Conservation (phyloP, 2,113 vertebrate genomes). For the Brachionichthys hirsutus region DNA sequence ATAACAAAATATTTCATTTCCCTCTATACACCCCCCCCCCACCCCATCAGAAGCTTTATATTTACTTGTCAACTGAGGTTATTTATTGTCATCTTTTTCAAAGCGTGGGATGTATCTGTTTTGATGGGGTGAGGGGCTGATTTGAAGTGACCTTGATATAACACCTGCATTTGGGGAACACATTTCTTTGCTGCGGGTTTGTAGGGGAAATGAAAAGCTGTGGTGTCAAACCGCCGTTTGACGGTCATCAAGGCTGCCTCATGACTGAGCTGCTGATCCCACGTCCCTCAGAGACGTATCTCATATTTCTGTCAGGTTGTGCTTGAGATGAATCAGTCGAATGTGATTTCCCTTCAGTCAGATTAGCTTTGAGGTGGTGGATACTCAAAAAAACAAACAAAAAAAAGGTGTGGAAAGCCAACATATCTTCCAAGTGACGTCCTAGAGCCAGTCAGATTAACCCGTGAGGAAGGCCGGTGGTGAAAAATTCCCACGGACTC, state of each 20-base stretch:
- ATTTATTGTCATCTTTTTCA: slow-evolving; percentile 60
- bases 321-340: slow-evolving; percentile 5
- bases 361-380: slow-evolving; percentile 20
- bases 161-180: slow-evolving; percentile 35
- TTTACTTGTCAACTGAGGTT: slow-evolving; percentile 48
- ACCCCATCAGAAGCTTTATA: slow-evolving; percentile 51
- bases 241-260: slow-evolving; percentile 35
- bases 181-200: slow-evolving; percentile 26
- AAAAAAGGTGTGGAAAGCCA: neutral
- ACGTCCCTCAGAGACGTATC: slow-evolving; percentile 42
- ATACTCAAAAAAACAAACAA: neutral
- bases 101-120: slow-evolving; percentile 34
- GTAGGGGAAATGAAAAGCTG: slow-evolving; percentile 33
- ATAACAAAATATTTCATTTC: slow-evolving; percentile 53
- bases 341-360: slow-evolving; percentile 13
- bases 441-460: neutral
- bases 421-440: neutral
- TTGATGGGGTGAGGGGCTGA: slow-evolving; percentile 42
- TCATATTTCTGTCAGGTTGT: slow-evolving; percentile 30
- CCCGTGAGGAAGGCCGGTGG: neutral
- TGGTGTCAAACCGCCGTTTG: slow-evolving; percentile 40
- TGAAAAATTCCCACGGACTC: neutral
- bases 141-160: slow-evolving; percentile 64
- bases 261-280: slow-evolving; percentile 30
- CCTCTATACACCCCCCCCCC: slow-evolving; percentile 9